phyloP scores from a whole-genome alignment of 2,888 invertebrate species.

The Harpalus rubripes region DNA sequence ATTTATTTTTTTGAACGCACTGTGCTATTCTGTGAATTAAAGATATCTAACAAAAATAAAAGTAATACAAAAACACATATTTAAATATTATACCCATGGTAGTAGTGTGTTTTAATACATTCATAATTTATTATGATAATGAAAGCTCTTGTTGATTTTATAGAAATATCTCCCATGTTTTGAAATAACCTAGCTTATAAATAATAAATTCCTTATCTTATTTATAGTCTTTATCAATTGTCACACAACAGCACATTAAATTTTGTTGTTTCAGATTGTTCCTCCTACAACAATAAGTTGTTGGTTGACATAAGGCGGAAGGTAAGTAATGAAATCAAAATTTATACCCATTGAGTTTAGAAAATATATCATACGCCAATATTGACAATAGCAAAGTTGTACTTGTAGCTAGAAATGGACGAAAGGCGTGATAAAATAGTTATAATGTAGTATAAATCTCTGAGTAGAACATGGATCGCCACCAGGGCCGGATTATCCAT shows the following conservation, averaged over 20 bases:
- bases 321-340: constrained; percentile 3
- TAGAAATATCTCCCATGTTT: neutral
- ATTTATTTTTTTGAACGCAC: no score
- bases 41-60: no score
- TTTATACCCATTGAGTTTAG: neutral
- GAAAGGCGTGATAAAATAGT: constrained; percentile 2
- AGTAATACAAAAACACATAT: no score
- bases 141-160: neutral
- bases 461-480: neutral
- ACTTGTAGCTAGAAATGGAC: neutral
- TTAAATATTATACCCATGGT: no score
- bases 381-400: neutral
- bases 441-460: neutral
- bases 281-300: neutral
- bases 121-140: no score
- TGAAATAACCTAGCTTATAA: neutral
- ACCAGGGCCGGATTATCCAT: no score
- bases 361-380: constrained; percentile 6
- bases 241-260: neutral
- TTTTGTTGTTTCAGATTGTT: constrained; percentile 6
- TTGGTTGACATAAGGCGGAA: neutral
- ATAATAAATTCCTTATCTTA: neutral
- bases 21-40: no score
- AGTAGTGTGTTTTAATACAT: no score
- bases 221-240: constrained; percentile 7